A percentile compares a stretch with the other conserved stretches of the same genome.
Evolutionary conservation across 1,140 invertebrate genomes (phyloP).

Genomic region (Babylonia areolata): DNA sequence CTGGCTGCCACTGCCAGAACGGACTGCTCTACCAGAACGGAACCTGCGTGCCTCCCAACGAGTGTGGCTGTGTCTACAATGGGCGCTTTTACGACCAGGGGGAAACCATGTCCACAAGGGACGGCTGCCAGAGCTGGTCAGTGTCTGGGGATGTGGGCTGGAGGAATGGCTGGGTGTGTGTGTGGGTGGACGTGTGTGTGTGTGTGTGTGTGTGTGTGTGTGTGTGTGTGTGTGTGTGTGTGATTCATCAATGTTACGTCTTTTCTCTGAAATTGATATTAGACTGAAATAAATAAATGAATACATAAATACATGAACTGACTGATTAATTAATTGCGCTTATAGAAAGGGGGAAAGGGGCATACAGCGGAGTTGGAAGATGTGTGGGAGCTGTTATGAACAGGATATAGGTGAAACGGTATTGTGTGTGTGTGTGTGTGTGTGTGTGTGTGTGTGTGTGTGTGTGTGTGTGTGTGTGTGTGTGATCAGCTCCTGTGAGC

Average conservation of each 20-base stretch:
- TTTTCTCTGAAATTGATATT: background rate
- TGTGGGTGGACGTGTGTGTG: background rate
- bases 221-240: conserved; percentile 19
- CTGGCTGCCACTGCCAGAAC: conserved; percentile 51
- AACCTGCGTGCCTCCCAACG: conserved; percentile 43
- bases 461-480: background rate
- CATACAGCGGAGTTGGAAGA: no score
- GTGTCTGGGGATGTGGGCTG: background rate
- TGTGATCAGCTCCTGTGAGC: conserved; percentile 78
- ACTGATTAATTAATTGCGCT: no score
- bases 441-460: background rate
- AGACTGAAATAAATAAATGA: no score
- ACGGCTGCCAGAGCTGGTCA: conserved; percentile 58
- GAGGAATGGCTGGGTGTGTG: background rate
- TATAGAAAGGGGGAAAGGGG: no score
- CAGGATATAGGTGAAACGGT: no score
- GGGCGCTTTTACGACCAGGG: conserved; percentile 36
- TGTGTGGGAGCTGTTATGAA: no score
- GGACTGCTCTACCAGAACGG: conserved; percentile 45
- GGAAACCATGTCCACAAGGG: conserved; percentile 38
- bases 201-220: conserved; percentile 22
- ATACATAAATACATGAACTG: no score
- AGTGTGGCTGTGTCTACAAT: conserved; percentile 58
- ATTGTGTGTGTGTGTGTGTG: conserved; percentile 1
- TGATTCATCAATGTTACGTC: background rate